Conservation (phyloP, 1,140 invertebrate genomes). For the Drosophila subpulchrella region DNA sequence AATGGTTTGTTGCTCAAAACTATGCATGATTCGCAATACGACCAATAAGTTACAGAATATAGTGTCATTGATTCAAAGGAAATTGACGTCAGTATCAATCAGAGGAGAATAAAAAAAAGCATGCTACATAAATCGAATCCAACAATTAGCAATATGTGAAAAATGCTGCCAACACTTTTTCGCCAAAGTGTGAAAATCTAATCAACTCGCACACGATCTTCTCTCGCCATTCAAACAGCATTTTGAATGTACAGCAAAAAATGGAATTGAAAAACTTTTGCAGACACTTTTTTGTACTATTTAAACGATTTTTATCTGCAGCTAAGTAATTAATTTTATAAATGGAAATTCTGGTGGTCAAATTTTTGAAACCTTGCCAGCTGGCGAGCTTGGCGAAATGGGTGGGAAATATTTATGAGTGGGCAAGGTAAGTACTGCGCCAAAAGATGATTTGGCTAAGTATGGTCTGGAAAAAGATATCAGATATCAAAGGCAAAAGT, state of each 20-base stretch:
- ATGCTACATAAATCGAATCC: slow-evolving; percentile 26
- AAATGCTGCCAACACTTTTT: slow-evolving; percentile 38
- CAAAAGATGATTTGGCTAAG: slow-evolving; percentile 27
- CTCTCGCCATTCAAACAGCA: slow-evolving; percentile 5
- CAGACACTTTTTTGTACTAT: slow-evolving; percentile 4
- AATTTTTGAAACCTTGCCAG: slow-evolving; percentile 65
- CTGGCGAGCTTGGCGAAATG: slow-evolving; percentile 18
- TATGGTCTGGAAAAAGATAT: slow-evolving; percentile 6
- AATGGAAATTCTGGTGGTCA: slow-evolving; percentile 45
- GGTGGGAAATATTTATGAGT: slow-evolving; percentile 40
- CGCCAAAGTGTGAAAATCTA: slow-evolving; percentile 64
- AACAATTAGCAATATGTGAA: slow-evolving; percentile 64
- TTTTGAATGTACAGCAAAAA: neutral
- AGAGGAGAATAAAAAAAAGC: slow-evolving; percentile 25
- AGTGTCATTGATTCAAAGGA: slow-evolving; percentile 19
- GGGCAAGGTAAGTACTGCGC: slow-evolving; percentile 68
- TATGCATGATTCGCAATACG: slow-evolving; percentile 28
- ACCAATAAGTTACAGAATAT: neutral
- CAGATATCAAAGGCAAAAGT: slow-evolving; percentile 9
- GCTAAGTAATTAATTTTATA: slow-evolving; percentile 62
- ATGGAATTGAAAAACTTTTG: slow-evolving; percentile 25
- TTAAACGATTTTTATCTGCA: slow-evolving; percentile 13
- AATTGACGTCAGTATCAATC: slow-evolving; percentile 55
- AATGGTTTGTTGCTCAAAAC: slow-evolving; percentile 34
- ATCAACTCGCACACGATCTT: slow-evolving; percentile 38